phyloP scores from a whole-genome alignment of 1,140 invertebrate species.

The Phthorimaea operculella region DNA sequence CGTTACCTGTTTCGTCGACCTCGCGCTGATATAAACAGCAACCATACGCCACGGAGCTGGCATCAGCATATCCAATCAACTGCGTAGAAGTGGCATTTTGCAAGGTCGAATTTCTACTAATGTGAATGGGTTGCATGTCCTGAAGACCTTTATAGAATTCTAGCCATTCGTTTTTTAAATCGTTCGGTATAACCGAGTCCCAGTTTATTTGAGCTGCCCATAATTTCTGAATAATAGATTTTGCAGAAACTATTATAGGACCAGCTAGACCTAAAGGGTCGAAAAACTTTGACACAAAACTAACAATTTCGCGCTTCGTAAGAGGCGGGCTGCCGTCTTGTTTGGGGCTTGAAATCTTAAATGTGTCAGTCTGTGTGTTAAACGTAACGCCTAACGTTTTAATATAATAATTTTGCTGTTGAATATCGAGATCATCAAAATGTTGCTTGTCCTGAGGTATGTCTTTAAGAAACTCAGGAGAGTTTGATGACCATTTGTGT shows the following conservation, averaged over 20 bases:
- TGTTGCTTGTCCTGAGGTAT: constrained; percentile 1
- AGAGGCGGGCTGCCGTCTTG: not conserved
- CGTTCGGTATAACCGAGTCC: not conserved
- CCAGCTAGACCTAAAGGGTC: constrained; percentile 23
- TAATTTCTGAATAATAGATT: not conserved
- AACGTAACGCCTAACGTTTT: not conserved
- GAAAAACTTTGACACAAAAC: constrained; percentile 20
- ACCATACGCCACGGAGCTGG: constrained; percentile 7
- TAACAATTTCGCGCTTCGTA: constrained; percentile 24
- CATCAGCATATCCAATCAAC: constrained; percentile 13
- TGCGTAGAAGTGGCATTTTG: not conserved
- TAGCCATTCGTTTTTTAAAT: constrained; percentile 8
- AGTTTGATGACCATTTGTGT: constrained; percentile 21
- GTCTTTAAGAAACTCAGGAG: not conserved
- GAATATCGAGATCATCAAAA: not conserved
- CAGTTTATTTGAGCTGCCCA: no score
- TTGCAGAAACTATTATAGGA: constrained; percentile 10
- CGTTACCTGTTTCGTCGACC: constrained; percentile 1
- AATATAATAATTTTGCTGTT: not conserved
- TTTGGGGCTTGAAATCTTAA: not conserved
- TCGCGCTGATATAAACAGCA: constrained; percentile 9
- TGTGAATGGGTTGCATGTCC: not conserved
- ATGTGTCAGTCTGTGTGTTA: not conserved
- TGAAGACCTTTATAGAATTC: not conserved
- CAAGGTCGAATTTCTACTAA: not conserved